Conservation (phyloP, 1,140 invertebrate species). For the Drosophila ironensis region DNA sequence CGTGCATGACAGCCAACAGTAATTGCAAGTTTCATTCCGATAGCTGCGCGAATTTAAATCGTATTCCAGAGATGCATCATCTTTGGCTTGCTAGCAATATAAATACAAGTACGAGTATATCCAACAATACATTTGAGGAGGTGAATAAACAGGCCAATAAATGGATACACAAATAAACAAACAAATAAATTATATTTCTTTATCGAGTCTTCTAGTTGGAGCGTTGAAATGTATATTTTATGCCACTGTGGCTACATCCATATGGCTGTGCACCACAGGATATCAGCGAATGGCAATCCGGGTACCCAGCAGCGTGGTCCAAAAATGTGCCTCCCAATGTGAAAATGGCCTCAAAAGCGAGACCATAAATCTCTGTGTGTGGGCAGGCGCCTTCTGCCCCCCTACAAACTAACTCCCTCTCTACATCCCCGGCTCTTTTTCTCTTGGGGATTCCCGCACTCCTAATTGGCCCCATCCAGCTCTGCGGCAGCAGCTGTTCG, state of each 20-base stretch:
- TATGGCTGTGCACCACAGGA: constrained; percentile 23
- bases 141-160: too few species aligned
- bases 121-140: too few species aligned
- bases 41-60: too few species aligned
- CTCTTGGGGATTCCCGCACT: constrained; percentile 11
- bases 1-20: background rate
- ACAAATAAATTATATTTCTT: too few species aligned
- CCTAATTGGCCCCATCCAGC: constrained; percentile 35
- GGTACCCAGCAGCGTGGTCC: constrained; percentile 13
- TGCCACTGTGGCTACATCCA: background rate
- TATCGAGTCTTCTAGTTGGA: too few species aligned
- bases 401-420: too few species aligned
- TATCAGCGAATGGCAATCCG: background rate
- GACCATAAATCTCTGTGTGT: constrained; percentile 45
- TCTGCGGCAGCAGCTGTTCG: too few species aligned
- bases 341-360: constrained; percentile 23
- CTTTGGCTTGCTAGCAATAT: too few species aligned
- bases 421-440: background rate
- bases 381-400: constrained; percentile 26
- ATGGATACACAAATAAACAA: too few species aligned
- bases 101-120: too few species aligned
- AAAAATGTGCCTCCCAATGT: constrained; percentile 2
- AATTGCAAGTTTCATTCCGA: too few species aligned
- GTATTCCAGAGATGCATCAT: too few species aligned
- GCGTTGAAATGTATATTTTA: background rate